Evolutionary conservation across 2,888 invertebrate genomes (phyloP), one percentile per base, ranked within the genome.

Genomic region (Gisinianus flammeolus): DNA sequence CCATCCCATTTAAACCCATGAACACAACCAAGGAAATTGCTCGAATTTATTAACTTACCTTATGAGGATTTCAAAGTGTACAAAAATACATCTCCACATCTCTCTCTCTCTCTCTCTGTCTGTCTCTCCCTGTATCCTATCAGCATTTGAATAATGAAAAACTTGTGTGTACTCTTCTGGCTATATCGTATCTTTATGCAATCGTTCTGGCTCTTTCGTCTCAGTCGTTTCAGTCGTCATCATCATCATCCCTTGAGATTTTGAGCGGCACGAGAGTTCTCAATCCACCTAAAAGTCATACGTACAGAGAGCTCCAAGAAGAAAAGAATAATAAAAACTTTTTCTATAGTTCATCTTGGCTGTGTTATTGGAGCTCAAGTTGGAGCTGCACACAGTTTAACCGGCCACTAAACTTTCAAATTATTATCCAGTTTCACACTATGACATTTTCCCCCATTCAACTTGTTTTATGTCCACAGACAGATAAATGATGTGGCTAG

Each of bases 1-100:
- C 75, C 56, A 67, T 64, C 67, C 33, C 26, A 22, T 58, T 33
- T 72, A 12, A 26, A n/a, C 58, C 24, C 54, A 58, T 58, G 72
- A 33, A 72, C 35, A 24, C 24, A 12, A 54, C 0, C 26, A 73
- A 66, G 67, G 24, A 73, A 78, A 73, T 68, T 70, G 77, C 68
- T 78, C 73, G 68, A 70, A 73, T 78, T 78, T 78, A 78, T 78
- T 78, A 68, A 67, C 56, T 71, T 54, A 22, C 35, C 77, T 35
- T 52, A 52, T 24, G n/a, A 70, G 19, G 44, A 28, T 12, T 31
- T 67, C 16, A 8, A 31, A 67, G 31, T n/a, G 44, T 44, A 44
- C 8, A 44, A 44, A 44, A 16, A 44, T 44, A 6, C 8, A 44
- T 16, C 12, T 44, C 12, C 44, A 44, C 19, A 44, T 16, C 12